phyloP scores from a whole-genome alignment of 1,140 invertebrate genomes.

The Himalopsyche phryganea region DNA sequence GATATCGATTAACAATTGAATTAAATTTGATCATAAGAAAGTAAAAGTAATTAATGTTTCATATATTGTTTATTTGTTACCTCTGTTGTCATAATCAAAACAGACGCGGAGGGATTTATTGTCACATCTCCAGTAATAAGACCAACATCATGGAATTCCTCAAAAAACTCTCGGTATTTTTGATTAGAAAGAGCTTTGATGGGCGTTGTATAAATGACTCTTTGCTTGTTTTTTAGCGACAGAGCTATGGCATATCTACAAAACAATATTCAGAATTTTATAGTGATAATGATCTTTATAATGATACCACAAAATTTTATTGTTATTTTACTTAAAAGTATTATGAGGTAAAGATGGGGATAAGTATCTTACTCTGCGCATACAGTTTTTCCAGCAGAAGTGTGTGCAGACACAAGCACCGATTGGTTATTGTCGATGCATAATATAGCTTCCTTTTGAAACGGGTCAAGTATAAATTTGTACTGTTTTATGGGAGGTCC shows the following conservation, averaged over 20 bases:
- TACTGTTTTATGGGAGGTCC: conserved; percentile 87
- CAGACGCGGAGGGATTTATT: conserved; percentile 95
- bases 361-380: conserved; percentile 86
- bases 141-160: conserved; percentile 98
- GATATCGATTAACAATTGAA: too few relatives aligned
- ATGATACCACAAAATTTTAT: too few relatives aligned
- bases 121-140: conserved; percentile 99
- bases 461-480: conserved; percentile 93
- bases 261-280: conserved; percentile 26
- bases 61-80: conserved; percentile 49
- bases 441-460: conserved; percentile 95
- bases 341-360: too few relatives aligned
- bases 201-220: conserved; percentile 99
- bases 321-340: too few relatives aligned
- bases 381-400: conserved; percentile 99
- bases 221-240: conserved; percentile 66
- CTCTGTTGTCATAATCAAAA: conserved; percentile 99
- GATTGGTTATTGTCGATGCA: conserved; percentile 98
- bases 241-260: conserved; percentile 69
- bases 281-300: neutral
- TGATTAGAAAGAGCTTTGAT: conserved; percentile 99
- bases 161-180: conserved; percentile 97
- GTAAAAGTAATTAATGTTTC: too few relatives aligned
- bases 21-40: too few relatives aligned
- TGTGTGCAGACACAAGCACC: conserved; percentile 97